Evolutionary conservation across 2,888 invertebrate genomes (phyloP), one percentile per base, ranked within the genome.

Genomic region (Gerris lacustris): DNA sequence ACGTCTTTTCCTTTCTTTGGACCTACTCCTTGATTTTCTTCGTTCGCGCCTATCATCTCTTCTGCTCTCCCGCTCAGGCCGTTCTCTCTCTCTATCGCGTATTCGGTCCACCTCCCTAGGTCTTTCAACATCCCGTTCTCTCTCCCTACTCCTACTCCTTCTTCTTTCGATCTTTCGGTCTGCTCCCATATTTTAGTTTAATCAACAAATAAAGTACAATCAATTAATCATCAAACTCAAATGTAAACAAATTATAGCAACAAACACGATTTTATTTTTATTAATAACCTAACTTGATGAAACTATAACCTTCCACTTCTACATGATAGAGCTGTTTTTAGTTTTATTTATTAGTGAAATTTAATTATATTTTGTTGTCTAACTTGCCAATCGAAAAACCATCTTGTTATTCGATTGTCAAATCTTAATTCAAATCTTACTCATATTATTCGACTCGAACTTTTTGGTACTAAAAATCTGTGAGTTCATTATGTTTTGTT

Each of bases 31-130:
- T 63, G 79, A 75, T 66, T 80, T 77, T 47, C 79, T 78, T 67
- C 73, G 67, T n/a, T 75, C 75, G 31, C 75, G 67, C 17, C 72
- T 69, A 17, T 74, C 68, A 67, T 73, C 73, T 68, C 79, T 74
- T 80, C 84, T 78, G 80, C 72, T 79, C 81, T 82, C 78, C 82
- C 80, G 69, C 84, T 81, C 73, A 82, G 81, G 72, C 80, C 78
- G 45, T 82, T 66, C 81, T 79, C 68, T 82, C 79, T 75, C 75
- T 63, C 73, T 69, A 17, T 76, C 75, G 63, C 74, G 71, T n/a
- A 75, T 75, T 67, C 72, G 66, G 72, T 18, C 77, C 78, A 63
- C 31, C 31, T 31, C 78, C 78, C 17, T 81, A 77, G 70, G 81
- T 81, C 11, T 80, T 79, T 17, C 72, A 72, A 66, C 70, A 31